A percentile compares a stretch with the other conserved stretches of the same genome.
phyloP scores from a whole-genome alignment of 2,113 vertebrate species.

The Reinhardtius hippoglossoides region DNA sequence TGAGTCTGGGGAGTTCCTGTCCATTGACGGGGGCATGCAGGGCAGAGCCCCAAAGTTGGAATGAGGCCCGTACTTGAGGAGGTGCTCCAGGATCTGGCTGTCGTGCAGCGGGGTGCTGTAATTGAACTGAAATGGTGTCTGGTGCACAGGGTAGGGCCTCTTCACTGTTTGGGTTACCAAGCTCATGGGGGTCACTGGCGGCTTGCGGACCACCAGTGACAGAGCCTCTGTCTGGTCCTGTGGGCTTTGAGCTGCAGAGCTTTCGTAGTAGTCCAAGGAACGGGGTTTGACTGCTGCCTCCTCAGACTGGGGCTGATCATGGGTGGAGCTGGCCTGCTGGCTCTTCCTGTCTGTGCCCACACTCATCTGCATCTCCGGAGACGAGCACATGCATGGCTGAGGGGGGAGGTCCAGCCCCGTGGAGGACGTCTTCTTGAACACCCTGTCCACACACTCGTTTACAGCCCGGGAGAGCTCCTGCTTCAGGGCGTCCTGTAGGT shows the following conservation, averaged over 20 bases:
- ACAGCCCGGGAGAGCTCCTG: conserved; percentile 86
- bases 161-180: conserved; percentile 74
- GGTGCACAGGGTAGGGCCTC: conserved; percentile 79
- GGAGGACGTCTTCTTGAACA: conserved; percentile 82
- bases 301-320: conserved; percentile 66
- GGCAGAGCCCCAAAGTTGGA: conserved; percentile 72
- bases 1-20: conserved; percentile 77
- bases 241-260: conserved; percentile 68
- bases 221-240: conserved; percentile 80
- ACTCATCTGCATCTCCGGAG: conserved; percentile 62
- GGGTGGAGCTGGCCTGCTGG: conserved; percentile 49
- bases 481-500: conserved; percentile 87
- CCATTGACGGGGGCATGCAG: conserved; percentile 70
- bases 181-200: conserved; percentile 64
- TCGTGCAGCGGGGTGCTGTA: conserved; percentile 80
- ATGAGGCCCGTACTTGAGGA: conserved; percentile 81
- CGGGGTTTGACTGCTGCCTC: conserved; percentile 63
- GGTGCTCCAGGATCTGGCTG: conserved; percentile 85
- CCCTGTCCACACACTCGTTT: conserved; percentile 87
- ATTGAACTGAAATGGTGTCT: conserved; percentile 76
- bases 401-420: conserved; percentile 64
- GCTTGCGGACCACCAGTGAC: conserved; percentile 80
- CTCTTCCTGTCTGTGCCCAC: conserved; percentile 62
- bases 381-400: conserved; percentile 63
- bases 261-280: conserved; percentile 76